These are phyloP conservation scores for Heliconius sara DNA, from an alignment of 2,888 invertebrate genomes.

Conservation along the genomic window DNA sequence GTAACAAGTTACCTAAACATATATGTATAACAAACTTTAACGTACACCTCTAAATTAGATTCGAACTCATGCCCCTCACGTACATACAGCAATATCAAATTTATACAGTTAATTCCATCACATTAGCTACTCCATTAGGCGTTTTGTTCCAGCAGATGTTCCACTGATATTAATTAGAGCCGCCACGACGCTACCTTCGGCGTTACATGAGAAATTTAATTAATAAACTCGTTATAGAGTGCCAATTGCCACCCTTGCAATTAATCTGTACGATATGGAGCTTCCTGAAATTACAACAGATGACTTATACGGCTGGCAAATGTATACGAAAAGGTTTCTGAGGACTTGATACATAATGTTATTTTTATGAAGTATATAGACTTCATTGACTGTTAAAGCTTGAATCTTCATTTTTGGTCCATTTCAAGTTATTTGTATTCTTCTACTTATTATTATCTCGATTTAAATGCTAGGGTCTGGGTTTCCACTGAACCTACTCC, in stretches of 20 bases:
- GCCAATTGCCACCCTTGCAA: slow-evolving; percentile 23
- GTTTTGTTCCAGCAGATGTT: slow-evolving; percentile 17
- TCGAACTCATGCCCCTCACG: background rate
- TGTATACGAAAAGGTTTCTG: background rate
- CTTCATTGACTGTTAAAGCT: background rate
- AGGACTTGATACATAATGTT: background rate
- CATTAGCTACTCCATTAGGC: slow-evolving; percentile 18
- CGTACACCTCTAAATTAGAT: background rate
- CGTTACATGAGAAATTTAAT: slow-evolving; percentile 26
- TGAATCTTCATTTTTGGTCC: background rate
- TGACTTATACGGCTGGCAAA: background rate
- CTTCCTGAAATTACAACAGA: slow-evolving; percentile 10
- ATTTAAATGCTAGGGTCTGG: no score
- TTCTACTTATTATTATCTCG: no score
- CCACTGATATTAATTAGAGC: slow-evolving; percentile 13
- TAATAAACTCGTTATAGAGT: slow-evolving; percentile 31
- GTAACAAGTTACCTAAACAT: background rate
- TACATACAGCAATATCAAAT: background rate
- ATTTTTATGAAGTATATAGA: background rate
- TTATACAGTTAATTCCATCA: slow-evolving; percentile 1
- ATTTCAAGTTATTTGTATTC: background rate
- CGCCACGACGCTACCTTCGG: background rate
- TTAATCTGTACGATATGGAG: slow-evolving; percentile 20
- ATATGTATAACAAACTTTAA: background rate
- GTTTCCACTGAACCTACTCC: no score